phyloP scores from a whole-genome alignment of 2,797 vertebrate genomes.

The Sus cebifrons region DNA sequence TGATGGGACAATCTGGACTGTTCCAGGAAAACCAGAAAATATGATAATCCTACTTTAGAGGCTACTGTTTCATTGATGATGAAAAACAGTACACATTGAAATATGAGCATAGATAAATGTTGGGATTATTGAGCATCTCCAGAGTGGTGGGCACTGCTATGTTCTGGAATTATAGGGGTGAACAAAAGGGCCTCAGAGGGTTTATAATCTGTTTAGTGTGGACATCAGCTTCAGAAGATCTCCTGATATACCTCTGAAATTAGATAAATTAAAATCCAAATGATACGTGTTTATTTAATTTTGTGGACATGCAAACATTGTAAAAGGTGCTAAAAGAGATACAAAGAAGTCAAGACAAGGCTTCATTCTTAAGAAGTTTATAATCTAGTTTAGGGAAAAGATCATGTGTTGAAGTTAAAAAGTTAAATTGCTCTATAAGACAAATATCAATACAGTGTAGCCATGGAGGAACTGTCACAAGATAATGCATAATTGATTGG shows the following conservation, averaged over 20 bases:
- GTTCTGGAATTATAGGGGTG: not conserved
- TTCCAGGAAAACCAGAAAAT: not conserved
- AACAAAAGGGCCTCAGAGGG: not conserved
- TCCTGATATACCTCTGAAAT: not conserved
- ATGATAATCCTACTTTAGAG: not conserved
- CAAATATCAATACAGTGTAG: not conserved
- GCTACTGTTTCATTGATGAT: not conserved
- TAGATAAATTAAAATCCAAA: slow-evolving; percentile 30
- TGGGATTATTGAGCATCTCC: not conserved
- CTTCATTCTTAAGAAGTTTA: not conserved
- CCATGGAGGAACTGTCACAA: not conserved
- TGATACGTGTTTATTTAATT: not conserved
- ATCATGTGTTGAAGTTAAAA: not conserved
- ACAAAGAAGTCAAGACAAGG: not conserved
- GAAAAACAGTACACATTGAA: not conserved
- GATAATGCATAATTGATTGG: not conserved
- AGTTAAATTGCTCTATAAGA: not conserved
- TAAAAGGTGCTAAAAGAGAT: not conserved
- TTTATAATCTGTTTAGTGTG: not conserved
- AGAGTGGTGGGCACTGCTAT: not conserved
- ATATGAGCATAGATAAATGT: fast-evolving
- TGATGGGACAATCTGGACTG: not conserved
- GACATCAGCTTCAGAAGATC: not conserved
- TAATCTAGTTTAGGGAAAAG: not conserved
- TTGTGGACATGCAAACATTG: not conserved